phyloP scores from a whole-genome alignment of 2,113 vertebrate genomes.

The Heteronetta atricapilla region DNA sequence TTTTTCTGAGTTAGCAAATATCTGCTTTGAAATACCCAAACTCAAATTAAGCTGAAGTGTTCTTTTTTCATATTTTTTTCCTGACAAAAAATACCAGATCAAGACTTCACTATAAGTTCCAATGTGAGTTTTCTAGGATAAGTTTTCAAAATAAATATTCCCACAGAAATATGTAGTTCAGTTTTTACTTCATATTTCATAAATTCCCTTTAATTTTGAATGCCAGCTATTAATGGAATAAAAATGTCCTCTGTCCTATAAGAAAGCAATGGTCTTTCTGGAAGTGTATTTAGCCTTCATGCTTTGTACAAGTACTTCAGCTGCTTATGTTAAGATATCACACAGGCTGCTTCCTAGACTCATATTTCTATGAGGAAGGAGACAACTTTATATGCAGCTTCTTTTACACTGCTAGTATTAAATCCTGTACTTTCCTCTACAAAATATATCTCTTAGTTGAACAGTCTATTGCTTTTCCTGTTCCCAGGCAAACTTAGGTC shows the following conservation, averaged over 20 bases:
- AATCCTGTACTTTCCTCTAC: background rate
- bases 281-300: background rate
- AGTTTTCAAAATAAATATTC: constrained; percentile 28
- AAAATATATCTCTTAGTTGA: background rate
- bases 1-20: constrained; percentile 72
- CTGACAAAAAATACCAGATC: constrained; percentile 20
- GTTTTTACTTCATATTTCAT: background rate
- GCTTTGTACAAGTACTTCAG: background rate
- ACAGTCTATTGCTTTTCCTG: background rate
- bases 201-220: constrained; percentile 25
- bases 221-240: constrained; percentile 12
- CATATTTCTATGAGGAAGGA: constrained; percentile 22
- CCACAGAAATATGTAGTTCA: background rate
- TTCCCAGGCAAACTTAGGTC: constrained; percentile 8
- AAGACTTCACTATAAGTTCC: constrained; percentile 42
- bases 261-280: background rate
- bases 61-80: background rate
- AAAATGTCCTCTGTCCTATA: background rate
- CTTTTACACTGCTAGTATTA: background rate
- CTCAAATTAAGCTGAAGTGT: constrained; percentile 60
- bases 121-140: constrained; percentile 36
- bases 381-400: constrained; percentile 25
- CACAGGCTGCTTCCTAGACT: background rate
- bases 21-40: constrained; percentile 71
- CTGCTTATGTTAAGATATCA: constrained; percentile 6